phyloP scores from a whole-genome alignment of 2,888 invertebrate genomes.

The Drosophila flavopinicola region DNA sequence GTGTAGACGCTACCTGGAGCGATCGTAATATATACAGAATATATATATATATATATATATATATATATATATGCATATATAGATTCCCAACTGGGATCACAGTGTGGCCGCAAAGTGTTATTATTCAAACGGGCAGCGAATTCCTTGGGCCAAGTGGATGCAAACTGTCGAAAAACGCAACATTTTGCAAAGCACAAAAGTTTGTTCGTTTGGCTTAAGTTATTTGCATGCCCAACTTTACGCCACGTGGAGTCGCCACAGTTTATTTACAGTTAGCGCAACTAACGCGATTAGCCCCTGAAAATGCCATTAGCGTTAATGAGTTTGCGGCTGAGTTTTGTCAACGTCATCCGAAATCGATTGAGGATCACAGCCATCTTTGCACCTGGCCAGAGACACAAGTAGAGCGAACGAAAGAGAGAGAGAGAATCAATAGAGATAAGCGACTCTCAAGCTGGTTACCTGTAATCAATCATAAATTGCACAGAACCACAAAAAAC shows the following conservation, averaged over 20 bases:
- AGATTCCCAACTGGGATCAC: no score
- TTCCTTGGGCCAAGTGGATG: slow-evolving; percentile 85
- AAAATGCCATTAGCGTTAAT: no score
- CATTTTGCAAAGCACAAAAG: slow-evolving; percentile 81
- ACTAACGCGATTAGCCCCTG: slow-evolving; percentile 11
- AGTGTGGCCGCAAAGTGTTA: no score
- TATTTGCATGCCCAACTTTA: slow-evolving; percentile 82
- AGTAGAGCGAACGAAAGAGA: no score
- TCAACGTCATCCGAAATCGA: slow-evolving; percentile 57
- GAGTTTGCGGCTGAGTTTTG: slow-evolving; percentile 12
- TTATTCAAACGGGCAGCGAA: slow-evolving; percentile 76
- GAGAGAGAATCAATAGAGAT: slow-evolving; percentile 18
- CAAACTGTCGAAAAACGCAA: slow-evolving; percentile 80
- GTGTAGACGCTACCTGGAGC: slow-evolving; percentile 43
- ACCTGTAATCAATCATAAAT: slow-evolving; percentile 49
- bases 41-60: background rate
- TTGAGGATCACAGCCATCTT: slow-evolving; percentile 14
- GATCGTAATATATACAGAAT: slow-evolving; percentile 26
- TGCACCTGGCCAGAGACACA: slow-evolving; percentile 7
- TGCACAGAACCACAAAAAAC: no score
- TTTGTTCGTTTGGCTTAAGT: slow-evolving; percentile 85
- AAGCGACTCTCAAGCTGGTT: slow-evolving; percentile 3
- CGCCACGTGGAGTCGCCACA: slow-evolving; percentile 65
- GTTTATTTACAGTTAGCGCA: slow-evolving; percentile 1
- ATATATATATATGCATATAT: no score